Percentiles rank a stretch among this genome's conserved stretches.
Conservation (phyloP, 2,113 vertebrate genomes). For the Ifrita kowaldi region DNA sequence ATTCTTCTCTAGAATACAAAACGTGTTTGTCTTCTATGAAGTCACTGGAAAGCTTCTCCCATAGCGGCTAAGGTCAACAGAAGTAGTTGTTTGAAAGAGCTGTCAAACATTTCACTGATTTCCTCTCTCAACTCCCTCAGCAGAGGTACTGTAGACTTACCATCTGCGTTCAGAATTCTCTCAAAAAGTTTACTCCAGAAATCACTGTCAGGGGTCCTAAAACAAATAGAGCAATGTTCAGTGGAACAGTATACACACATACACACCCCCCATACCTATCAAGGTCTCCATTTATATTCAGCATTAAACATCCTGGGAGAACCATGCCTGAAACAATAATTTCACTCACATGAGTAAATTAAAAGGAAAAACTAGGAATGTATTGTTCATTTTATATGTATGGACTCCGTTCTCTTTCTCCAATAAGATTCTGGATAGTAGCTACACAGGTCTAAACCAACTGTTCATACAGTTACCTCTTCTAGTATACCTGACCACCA, state of each 20-base stretch:
- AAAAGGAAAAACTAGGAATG: neutral
- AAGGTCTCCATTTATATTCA: neutral
- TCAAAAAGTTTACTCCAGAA: slow-evolving; percentile 77
- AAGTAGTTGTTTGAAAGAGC: slow-evolving; percentile 64
- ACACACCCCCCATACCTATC: neutral
- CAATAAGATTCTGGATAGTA: neutral
- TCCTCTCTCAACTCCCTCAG: slow-evolving; percentile 71
- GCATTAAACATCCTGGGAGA: neutral
- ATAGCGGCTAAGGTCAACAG: slow-evolving; percentile 62
- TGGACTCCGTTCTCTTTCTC: neutral
- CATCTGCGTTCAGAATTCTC: slow-evolving; percentile 75
- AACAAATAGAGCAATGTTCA: slow-evolving; percentile 49
- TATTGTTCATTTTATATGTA: neutral
- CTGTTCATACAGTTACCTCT: neutral
- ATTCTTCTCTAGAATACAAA: neutral
- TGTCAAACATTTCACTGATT: slow-evolving; percentile 65
- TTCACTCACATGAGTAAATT: neutral
- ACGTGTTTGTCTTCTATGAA: neutral
- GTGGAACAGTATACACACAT: neutral
- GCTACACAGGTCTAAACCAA: neutral
- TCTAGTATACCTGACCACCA: neutral
- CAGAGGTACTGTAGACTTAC: slow-evolving; percentile 64
- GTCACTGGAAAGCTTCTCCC: slow-evolving; percentile 48
- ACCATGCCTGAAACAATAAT: neutral
- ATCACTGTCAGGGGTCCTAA: slow-evolving; percentile 58